Conservation (phyloP, 2,797 vertebrate species). For the Halcyon leucocephala region DNA sequence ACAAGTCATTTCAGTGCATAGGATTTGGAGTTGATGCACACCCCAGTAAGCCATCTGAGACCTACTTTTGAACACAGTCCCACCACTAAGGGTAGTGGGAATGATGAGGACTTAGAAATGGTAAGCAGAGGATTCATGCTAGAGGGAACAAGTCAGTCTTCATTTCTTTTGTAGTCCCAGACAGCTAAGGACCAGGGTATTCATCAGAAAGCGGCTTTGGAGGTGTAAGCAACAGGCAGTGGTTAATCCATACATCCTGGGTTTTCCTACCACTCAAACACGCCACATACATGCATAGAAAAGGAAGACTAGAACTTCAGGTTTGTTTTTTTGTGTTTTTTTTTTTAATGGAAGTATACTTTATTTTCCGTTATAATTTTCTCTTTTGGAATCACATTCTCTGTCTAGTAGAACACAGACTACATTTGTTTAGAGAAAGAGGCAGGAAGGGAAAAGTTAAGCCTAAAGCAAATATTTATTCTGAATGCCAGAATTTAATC, state of each 20-base stretch:
- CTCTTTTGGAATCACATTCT: background rate
- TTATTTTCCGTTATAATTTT: background rate
- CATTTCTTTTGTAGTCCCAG: background rate
- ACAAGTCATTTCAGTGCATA: background rate
- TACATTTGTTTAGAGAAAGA: background rate
- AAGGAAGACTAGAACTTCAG: background rate
- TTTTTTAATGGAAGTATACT: background rate
- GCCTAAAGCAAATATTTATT: conserved; percentile 4
- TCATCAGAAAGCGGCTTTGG: background rate
- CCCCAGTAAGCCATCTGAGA: background rate
- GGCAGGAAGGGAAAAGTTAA: background rate
- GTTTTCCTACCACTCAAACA: background rate
- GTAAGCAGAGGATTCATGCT: background rate
- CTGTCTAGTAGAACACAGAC: background rate
- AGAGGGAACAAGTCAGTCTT: background rate
- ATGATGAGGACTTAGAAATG: background rate
- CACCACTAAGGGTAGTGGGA: background rate
- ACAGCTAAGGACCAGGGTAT: background rate
- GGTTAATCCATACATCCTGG: background rate
- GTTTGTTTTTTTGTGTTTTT: background rate
- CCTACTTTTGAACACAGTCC: background rate
- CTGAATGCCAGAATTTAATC: background rate
- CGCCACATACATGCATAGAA: background rate
- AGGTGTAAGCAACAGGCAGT: background rate
- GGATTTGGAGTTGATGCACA: background rate